Evolutionary conservation across 1,140 invertebrate genomes (phyloP).

Genomic region (Caenorhabditis elegans): WBcel235 BX284604.4:16250001-16250500

Average conservation of each 20-base stretch:
- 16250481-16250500: no score
- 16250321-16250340: no score
- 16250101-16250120: neutral
- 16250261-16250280: slow-evolving; percentile 1
- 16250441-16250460: no score
- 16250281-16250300: slow-evolving; percentile 1
- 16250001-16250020: neutral
- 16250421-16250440: no score
- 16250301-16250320: neutral
- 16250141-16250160: neutral
- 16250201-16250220: neutral
- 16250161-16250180: slow-evolving; percentile 13
- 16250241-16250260: neutral
- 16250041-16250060: no score
- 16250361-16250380: no score
- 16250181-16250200: slow-evolving; percentile 1
- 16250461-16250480: no score
- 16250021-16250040: no score
- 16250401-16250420: no score
- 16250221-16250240: slow-evolving; percentile 22
- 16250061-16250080: no score
- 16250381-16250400: no score
- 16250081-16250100: neutral
- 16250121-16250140: neutral
- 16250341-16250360: no score